Base-by-base conservation (phyloP, 2,797 vertebrate genomes). In the Anas acuta region DNA sequence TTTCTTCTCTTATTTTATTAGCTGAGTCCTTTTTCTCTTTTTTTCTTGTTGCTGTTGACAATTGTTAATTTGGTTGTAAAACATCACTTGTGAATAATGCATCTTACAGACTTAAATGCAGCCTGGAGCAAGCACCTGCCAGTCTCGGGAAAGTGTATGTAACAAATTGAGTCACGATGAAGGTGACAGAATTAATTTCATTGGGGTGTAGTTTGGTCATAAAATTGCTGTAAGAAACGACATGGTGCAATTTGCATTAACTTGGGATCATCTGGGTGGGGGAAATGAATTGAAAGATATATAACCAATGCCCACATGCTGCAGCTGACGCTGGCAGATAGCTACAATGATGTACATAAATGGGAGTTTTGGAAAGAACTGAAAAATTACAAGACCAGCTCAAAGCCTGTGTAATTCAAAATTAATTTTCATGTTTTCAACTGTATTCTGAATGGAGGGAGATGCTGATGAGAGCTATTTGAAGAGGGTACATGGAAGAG, bases 121-220 rank as follows among this genome's bases (percentile, higher is more conserved):
- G 83, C 90, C 93, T 81, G 60, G 74, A 91, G 89, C 85, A 90
- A 95, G 56, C 45, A 96, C 85, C 91, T 92, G 64, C 90, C 87
- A 65, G 45, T 87, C 43, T 45, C 25, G 32, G 67, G 56, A 7
- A 94, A 71, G 45, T 80, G n/a, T 53, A 7, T 57, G n/a, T 65
- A 71, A 32, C 67, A 84, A 73, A 82, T 5, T 71, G 74, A 91
- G 74, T 77, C 83, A 51, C n/a, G 57, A 90, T 82, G 85, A 81
- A 87, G 75, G 72, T 35, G 57, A 82, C 37, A 85, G 77, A 90
- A 79, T 83, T 89, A 23, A 93, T 83, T 89, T 94, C 69, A 43
- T 5, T 71, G 45, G 17, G 54, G 25, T 16, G 13, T 82, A 49
- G 70, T 80, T 87, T 57, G 39, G 28, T 87, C 39, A 39, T 89